Evolutionary conservation across 2,113 vertebrate genomes (phyloP).

Genomic region (Rhadina sibilatrix): DNA sequence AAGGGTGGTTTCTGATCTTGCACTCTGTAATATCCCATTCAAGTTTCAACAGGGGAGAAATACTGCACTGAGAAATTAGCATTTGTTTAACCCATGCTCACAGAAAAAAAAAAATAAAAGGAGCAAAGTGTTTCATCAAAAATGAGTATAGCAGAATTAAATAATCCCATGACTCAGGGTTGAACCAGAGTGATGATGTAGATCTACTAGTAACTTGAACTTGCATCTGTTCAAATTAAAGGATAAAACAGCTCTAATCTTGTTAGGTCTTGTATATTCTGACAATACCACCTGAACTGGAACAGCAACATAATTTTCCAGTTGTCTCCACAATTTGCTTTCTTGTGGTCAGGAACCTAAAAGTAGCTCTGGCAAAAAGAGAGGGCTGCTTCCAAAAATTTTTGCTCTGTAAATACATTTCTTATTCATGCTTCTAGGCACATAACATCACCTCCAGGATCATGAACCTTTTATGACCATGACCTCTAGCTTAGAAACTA

Average conservation of each 20-base stretch:
- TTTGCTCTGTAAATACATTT: conserved; percentile 10
- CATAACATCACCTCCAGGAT: neutral
- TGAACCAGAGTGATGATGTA: conserved; percentile 22
- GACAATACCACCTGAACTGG: conserved; percentile 36
- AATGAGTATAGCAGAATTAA: neutral
- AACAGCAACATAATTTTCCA: conserved; percentile 44
- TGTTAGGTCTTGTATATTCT: conserved; percentile 50
- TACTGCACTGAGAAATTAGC: conserved; percentile 1
- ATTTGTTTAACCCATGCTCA: conserved; percentile 17
- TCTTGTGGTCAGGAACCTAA: conserved; percentile 51
- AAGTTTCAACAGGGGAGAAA: conserved; percentile 37
- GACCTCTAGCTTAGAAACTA: neutral
- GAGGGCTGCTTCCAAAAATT: neutral
- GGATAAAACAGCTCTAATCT: conserved; percentile 22
- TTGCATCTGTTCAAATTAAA: conserved; percentile 48
- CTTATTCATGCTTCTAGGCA: neutral
- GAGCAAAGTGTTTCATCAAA: neutral
- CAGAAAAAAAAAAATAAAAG: neutral
- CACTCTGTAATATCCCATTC: conserved; percentile 12
- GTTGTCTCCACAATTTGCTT: conserved; percentile 13
- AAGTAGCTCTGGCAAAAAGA: neutral
- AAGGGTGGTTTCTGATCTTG: conserved; percentile 23
- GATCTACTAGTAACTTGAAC: conserved; percentile 16
- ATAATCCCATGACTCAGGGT: conserved; percentile 42
- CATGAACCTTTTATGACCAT: neutral